Evolutionary conservation across 2,888 invertebrate genomes (phyloP), one percentile per base, ranked within the genome.

Genomic region (Diabrotica balteata): DNA sequence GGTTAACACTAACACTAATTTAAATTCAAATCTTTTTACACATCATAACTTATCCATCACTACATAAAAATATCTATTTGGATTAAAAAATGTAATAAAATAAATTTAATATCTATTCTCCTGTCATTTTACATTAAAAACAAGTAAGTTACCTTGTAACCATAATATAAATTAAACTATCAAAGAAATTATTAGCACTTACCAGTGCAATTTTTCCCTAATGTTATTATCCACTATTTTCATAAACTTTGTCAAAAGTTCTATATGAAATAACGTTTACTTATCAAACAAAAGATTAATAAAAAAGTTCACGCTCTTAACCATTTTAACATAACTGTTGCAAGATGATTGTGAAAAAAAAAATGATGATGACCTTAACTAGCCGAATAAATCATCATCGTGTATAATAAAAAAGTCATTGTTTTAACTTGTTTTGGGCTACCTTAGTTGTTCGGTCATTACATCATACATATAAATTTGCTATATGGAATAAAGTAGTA

Each of bases 361-460:
- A 63, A 63, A 63, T 54, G 54, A 55, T 43, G 52, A 63, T 59
- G 64, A 64, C 64, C 64, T 52, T 59, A 64, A 64, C 32, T 9
- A 46, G 32, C 46, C 64, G 45, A 47, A 8, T 45, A 42, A 58
- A 54, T 64, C 9, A 58, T 64, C 52, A 32, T 22, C 51, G 45
- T 49, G 22, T 42, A 52, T 45, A 8, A 45, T 17, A 22, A 58
- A 58, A 32, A 58, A 63, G 11, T 45, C 52, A 51, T 50, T 51
- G 9, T 51, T 55, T 9, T 10, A 58, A 58, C 46, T 64, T 32
- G 64, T 58, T 55, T 58, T 64, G 64, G 52, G n/a, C 52, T 58
- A 64, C 58, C 52, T 46, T 50, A 43, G 8, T 52, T 55, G 52
- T n/a, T 58, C 58, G 51, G 51, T 58, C 10, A 64, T 45, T 45